phyloP scores from a whole-genome alignment of 1,140 invertebrate genomes.

The Aphelenchoides fujianensis region DNA sequence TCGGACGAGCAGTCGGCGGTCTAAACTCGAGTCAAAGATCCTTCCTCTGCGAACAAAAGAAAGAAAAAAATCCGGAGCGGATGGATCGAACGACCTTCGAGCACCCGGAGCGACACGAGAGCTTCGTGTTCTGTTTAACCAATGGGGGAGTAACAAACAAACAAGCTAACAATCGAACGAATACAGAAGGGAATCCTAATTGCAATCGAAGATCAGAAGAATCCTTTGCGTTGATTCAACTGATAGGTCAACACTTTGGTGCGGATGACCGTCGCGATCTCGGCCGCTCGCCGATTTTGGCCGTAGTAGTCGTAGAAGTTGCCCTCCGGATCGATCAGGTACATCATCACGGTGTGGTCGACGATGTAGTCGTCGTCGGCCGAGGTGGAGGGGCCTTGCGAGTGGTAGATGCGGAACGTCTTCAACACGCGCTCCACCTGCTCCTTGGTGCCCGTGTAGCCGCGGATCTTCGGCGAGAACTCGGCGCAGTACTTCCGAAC shows the following conservation, averaged over 20 bases:
- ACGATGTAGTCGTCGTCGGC: constrained; percentile 65
- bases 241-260: constrained; percentile 55
- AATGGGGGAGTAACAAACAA: no score
- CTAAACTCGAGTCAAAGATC: no score
- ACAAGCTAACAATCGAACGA: constrained; percentile 18
- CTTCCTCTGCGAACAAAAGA: no score
- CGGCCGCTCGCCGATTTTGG: constrained; percentile 77
- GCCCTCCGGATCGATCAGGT: constrained; percentile 90
- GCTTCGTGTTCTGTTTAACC: no score
- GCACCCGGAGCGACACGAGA: no score
- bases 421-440: constrained; percentile 81
- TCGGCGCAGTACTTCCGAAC: constrained; percentile 68
- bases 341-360: constrained; percentile 98
- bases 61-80: neutral
- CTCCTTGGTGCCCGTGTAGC: constrained; percentile 83
- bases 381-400: constrained; percentile 76
- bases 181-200: constrained; percentile 18
- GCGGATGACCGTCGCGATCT: constrained; percentile 68
- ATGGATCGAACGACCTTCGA: constrained; percentile 11
- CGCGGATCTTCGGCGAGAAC: constrained; percentile 87
- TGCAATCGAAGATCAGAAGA: constrained; percentile 10
- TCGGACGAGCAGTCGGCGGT: no score
- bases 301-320: constrained; percentile 96
- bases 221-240: constrained; percentile 23
- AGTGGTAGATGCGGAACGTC: constrained; percentile 91